Percentiles rank a stretch among this genome's conserved stretches.
Conservation (phyloP, 2,888 invertebrate species). For the Oxyscelio sp. region DNA sequence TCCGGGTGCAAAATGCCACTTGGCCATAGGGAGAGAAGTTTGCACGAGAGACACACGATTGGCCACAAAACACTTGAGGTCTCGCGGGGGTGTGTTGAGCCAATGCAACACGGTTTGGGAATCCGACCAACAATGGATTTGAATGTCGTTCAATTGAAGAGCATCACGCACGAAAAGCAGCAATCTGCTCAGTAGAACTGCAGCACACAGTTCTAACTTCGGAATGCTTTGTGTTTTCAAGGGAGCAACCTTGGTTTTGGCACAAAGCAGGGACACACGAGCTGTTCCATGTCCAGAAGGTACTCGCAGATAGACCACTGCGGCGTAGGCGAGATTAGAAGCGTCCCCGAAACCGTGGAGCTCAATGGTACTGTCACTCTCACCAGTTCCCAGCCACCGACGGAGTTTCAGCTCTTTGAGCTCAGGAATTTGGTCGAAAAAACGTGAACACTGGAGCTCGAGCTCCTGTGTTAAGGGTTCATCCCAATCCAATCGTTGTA, state of each 20-base stretch:
- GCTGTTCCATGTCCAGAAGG: neutral
- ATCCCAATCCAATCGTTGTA: neutral
- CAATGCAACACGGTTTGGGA: neutral
- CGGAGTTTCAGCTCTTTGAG: neutral
- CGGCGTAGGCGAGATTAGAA: too few species aligned
- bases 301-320: neutral
- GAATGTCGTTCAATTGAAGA: neutral
- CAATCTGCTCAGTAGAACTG: too few species aligned
- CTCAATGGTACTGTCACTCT: neutral
- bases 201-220: neutral
- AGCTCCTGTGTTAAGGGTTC: neutral
- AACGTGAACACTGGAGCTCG: neutral
- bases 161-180: too few species aligned
- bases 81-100: neutral
- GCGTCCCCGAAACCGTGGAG: too few species aligned
- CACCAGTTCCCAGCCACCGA: neutral
- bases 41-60: neutral
- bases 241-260: too few species aligned
- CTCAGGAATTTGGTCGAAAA: neutral
- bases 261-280: neutral
- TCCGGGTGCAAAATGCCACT: neutral
- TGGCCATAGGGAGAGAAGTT: neutral
- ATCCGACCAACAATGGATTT: neutral
- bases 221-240: too few species aligned
- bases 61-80: neutral